A percentile compares a stretch with the other conserved stretches of the same genome.
phyloP scores from a whole-genome alignment of 1,140 invertebrate species.

The Drosophila watanabei region DNA sequence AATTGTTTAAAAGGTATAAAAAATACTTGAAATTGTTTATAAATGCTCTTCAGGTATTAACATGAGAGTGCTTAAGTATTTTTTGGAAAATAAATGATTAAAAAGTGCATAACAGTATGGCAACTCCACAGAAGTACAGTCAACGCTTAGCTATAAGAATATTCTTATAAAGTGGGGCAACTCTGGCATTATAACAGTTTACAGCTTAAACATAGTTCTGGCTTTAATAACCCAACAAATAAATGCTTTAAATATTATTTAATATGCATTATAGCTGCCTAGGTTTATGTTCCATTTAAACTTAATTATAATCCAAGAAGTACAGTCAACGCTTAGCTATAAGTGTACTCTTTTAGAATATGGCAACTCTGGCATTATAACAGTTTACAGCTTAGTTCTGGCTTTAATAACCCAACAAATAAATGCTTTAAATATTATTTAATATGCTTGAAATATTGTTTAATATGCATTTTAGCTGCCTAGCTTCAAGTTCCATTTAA shows the following conservation, averaged over 20 bases:
- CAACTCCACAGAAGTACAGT: background rate
- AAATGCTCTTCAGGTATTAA: background rate
- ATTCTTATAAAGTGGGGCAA: too few species aligned
- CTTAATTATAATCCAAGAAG: constrained; percentile 14
- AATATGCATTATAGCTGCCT: background rate
- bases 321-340: background rate
- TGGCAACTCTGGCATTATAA: too few species aligned
- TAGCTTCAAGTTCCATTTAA: background rate
- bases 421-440: background rate
- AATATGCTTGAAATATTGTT: background rate
- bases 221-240: background rate
- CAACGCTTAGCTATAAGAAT: background rate
- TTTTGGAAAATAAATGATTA: background rate
- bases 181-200: too few species aligned
- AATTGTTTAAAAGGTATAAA: background rate
- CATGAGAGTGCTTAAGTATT: too few species aligned
- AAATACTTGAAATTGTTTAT: background rate
- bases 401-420: background rate
- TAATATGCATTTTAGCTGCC: background rate
- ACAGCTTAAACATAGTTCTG: background rate
- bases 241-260: background rate
- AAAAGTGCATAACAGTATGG: accelerated
- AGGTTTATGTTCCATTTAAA: background rate
- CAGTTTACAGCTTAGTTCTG: too few species aligned
- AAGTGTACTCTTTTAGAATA: too few species aligned